Evolutionary conservation across 2,797 vertebrate species (phyloP).

Genomic region (Amniataba percoides): DNA sequence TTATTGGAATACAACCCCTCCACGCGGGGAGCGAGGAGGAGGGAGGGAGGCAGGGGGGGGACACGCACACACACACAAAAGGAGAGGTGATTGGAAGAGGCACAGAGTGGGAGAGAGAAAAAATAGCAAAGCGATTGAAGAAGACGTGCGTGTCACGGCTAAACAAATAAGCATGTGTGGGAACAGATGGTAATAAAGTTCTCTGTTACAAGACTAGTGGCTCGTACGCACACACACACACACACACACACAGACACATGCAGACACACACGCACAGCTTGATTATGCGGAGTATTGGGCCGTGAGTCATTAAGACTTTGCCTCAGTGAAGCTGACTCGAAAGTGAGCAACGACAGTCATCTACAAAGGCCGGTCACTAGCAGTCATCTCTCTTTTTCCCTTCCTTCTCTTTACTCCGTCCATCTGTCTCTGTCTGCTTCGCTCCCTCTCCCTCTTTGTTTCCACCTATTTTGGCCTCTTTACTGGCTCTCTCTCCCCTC

Average conservation of each 20-base stretch:
- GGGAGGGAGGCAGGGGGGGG: slow-evolving; percentile 36
- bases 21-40: neutral
- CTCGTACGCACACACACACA: slow-evolving; percentile 49
- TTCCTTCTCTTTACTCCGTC: slow-evolving; percentile 68
- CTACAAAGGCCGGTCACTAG: slow-evolving; percentile 73
- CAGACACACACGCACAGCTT: slow-evolving; percentile 67
- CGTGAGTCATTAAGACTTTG: slow-evolving; percentile 77
- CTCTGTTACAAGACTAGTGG: slow-evolving; percentile 77
- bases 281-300: slow-evolving; percentile 73
- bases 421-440: slow-evolving; percentile 76
- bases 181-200: slow-evolving; percentile 86
- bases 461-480: slow-evolving; percentile 61
- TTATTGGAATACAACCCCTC: slow-evolving; percentile 51
- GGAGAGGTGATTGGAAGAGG: slow-evolving; percentile 70
- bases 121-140: slow-evolving; percentile 76
- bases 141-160: slow-evolving; percentile 77
- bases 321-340: slow-evolving; percentile 72
- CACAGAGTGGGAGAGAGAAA: slow-evolving; percentile 60
- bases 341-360: slow-evolving; percentile 76
- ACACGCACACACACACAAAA: slow-evolving; percentile 28
- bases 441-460: slow-evolving; percentile 56
- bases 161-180: slow-evolving; percentile 85
- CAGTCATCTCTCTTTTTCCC: slow-evolving; percentile 62
- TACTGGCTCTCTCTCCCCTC: slow-evolving; percentile 42
- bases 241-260: slow-evolving; percentile 22